A percentile compares a stretch with the other conserved stretches of the same genome.
These are phyloP conservation scores for Agrilus cyanescens DNA, from an alignment of 2,888 invertebrate species.

Conservation along the genomic window DNA sequence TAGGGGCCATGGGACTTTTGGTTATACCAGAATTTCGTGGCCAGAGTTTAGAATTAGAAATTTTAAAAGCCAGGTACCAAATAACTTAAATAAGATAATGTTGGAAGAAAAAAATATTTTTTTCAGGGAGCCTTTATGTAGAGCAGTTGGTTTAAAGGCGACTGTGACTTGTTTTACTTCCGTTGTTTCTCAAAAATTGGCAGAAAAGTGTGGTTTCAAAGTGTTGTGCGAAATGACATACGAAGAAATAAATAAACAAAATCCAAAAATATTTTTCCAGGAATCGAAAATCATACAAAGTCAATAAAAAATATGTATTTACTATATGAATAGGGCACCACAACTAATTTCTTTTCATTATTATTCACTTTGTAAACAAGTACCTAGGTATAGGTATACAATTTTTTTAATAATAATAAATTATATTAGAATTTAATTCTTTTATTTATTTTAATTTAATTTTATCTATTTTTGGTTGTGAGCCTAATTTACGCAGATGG, in stretches of 20 bases:
- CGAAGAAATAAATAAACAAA: constrained; percentile 34
- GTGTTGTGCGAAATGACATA: constrained; percentile 36
- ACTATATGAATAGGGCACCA: not conserved
- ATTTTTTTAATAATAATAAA: too few species aligned
- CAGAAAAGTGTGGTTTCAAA: constrained; percentile 39
- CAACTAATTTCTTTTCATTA: too few species aligned
- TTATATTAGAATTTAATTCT: too few species aligned
- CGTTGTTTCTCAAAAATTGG: constrained; percentile 39
- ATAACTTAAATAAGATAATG: too few species aligned
- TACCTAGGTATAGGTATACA: too few species aligned
- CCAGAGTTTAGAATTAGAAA: constrained; percentile 20
- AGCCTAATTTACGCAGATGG: too few species aligned
- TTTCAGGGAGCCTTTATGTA: constrained; percentile 39
- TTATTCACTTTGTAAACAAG: too few species aligned
- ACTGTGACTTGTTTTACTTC: constrained; percentile 44
- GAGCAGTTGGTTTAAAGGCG: constrained; percentile 37
- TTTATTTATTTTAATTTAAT: too few species aligned
- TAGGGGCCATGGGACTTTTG: constrained; percentile 27
- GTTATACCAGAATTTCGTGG: constrained; percentile 27
- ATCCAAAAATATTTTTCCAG: constrained; percentile 13
- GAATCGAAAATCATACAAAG: constrained; percentile 16
- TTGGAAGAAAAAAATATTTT: too few species aligned
- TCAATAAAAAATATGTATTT: constrained; percentile 16
- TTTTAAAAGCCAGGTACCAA: constrained; percentile 21
- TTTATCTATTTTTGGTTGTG: too few species aligned